Conservation (phyloP, 2,113 vertebrate species). For the Climacteris rufus region DNA sequence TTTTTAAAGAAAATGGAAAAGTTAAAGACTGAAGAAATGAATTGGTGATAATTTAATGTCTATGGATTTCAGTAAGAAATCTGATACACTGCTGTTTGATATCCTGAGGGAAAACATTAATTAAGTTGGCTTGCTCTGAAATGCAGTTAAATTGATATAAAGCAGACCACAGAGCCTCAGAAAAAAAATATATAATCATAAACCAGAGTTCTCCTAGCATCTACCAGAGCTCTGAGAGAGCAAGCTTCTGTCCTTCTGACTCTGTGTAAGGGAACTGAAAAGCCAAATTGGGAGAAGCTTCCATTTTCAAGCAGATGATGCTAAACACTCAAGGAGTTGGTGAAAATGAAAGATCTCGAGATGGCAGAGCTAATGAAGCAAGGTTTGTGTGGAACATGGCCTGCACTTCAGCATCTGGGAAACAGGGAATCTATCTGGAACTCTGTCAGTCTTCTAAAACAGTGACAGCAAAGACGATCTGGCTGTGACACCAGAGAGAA, state of each 20-base stretch:
- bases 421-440: not conserved
- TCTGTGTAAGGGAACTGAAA: not conserved
- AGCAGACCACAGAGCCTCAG: not conserved
- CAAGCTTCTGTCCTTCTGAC: not conserved
- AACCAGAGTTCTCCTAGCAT: not conserved
- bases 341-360: not conserved
- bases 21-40: not conserved
- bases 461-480: not conserved
- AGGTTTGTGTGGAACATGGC: not conserved
- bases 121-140: conserved; percentile 12
- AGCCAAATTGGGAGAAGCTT: not conserved
- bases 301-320: not conserved
- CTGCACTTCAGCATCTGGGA: not conserved
- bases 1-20: not conserved
- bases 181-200: not conserved
- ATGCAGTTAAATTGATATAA: conserved; percentile 7
- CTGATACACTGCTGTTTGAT: not conserved
- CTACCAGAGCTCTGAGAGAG: not conserved
- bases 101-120: conserved; percentile 11
- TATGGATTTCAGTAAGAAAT: conserved; percentile 22
- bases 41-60: not conserved
- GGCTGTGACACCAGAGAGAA: not conserved
- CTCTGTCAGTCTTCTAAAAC: not conserved
- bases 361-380: not conserved
- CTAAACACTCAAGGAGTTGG: not conserved